Percentiles rank a stretch among this genome's conserved stretches.
Evolutionary conservation across 2,888 invertebrate genomes (phyloP).

Genomic region (Xylophagus ater): DNA sequence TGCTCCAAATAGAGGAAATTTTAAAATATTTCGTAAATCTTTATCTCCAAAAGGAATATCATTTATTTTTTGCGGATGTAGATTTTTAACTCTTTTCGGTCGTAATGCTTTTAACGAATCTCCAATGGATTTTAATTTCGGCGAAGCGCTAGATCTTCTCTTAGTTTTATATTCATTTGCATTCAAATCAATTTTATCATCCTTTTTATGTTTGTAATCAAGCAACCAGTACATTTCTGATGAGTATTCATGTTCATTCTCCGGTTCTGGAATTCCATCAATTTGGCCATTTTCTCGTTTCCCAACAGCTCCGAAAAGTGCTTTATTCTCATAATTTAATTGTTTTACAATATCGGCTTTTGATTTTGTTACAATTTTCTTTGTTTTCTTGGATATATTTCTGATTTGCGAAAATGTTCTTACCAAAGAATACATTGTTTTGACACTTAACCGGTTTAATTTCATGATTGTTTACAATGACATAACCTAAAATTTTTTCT

Average conservation of each 20-base stretch:
- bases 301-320: slow-evolving; percentile 24
- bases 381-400: too few species aligned
- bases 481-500: not conserved
- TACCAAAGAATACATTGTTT: too few species aligned
- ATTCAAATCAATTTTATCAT: slow-evolving; percentile 2
- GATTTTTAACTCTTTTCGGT: not conserved
- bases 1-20: not conserved
- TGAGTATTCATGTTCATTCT: slow-evolving; percentile 6
- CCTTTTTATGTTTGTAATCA: slow-evolving; percentile 6
- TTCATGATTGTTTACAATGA: not conserved
- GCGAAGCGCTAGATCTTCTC: not conserved
- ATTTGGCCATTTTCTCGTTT: slow-evolving; percentile 19
- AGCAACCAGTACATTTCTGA: slow-evolving; percentile 19
- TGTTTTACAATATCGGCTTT: slow-evolving; percentile 12
- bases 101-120: not conserved
- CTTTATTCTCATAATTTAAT: slow-evolving; percentile 24
- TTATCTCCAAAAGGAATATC: slow-evolving; percentile 11
- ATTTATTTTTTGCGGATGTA: not conserved
- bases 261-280: not conserved
- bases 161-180: slow-evolving; percentile 10
- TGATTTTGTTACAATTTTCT: not conserved
- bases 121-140: not conserved
- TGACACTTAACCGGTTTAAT: too few species aligned
- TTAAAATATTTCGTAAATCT: slow-evolving; percentile 4
- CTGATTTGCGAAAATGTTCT: too few species aligned